Base-by-base conservation (phyloP, 2,888 invertebrate species). In the Ectemnius lituratus region DNA sequence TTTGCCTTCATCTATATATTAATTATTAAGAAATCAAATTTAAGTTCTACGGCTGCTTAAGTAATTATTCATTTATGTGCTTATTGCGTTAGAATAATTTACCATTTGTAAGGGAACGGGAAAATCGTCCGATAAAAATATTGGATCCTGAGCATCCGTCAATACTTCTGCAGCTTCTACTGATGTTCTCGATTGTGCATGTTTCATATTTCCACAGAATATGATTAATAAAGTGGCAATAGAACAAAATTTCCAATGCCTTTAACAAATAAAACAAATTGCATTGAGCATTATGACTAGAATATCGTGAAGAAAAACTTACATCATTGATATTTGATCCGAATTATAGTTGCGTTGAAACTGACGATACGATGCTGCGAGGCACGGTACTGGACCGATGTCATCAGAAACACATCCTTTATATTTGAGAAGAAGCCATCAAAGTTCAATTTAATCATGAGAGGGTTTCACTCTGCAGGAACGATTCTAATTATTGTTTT, bases 321-420 rank as follows among this genome's bases (percentile, higher is more conserved):
- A 27, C 11, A 46, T 2, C 3, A 11, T 4, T 28, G 47, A 1
- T 23, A 23, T n/a, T 52, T 28, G 2, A 14, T 13, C 27, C 4
- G 6, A 63, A 11, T 23, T 28, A 52, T 28, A 52, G 13, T 16
- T 27, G 27, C 5, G 3, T 45, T 13, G 11, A 13, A 28, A 11
- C 16, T 61, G 28, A 20, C 3, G 3, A 67, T 52, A 73, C 75
- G 62, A 37, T 37, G 37, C 37, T 73, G 27, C 8, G 61, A 16
- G 14, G 2, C 4, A 46, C 11, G 8, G n/a, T 27, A 71, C 70
- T 76, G 63, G 84, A 80, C 90, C 6, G 64, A n/a, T 16, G 37
- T 49, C 18, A 28, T 6, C 27, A 45, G 16, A 49, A 18, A 28
- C 16, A 28, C 28, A 66, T 69, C 75, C 61, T 69, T 76, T 76